A percentile compares a stretch with the other conserved stretches of the same genome.
phyloP scores from a whole-genome alignment of 1,140 invertebrate genomes.

The Oryctes rhinoceros region DNA sequence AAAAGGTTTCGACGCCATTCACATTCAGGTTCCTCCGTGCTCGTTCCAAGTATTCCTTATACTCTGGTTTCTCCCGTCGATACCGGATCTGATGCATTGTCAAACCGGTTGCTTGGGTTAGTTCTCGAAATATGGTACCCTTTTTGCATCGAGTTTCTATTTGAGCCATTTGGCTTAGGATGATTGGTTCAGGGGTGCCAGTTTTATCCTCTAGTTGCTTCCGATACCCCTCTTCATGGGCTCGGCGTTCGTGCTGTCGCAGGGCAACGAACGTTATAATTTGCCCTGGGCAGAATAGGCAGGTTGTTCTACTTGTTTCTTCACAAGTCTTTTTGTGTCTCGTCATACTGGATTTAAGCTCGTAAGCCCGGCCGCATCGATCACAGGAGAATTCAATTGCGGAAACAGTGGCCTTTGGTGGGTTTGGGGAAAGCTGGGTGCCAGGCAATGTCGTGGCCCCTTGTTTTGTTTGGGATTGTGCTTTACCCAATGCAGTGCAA shows the following conservation, averaged over 20 bases:
- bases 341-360: background rate
- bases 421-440: background rate
- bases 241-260: conserved; percentile 41
- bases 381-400: background rate
- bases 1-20: too few species aligned
- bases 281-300: background rate
- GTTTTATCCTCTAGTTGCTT: background rate
- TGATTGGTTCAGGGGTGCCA: background rate
- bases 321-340: conserved; percentile 9
- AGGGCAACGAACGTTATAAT: conserved; percentile 1
- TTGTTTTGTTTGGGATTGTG: background rate
- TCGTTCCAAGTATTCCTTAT: conserved; percentile 27
- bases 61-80: conserved; percentile 40
- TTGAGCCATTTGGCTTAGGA: background rate
- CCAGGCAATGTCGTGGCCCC: background rate
- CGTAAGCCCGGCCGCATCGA: background rate
- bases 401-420: background rate
- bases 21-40: background rate
- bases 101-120: conserved; percentile 20
- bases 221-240: conserved; percentile 23
- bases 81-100: conserved; percentile 39
- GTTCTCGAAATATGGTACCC: conserved; percentile 1
- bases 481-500: background rate
- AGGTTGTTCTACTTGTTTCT: background rate
- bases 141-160: background rate